Evolutionary conservation across 1,140 invertebrate species (phyloP), one percentile per base, ranked within the genome.

Genomic region (Drosophila sturtevanti): DNA sequence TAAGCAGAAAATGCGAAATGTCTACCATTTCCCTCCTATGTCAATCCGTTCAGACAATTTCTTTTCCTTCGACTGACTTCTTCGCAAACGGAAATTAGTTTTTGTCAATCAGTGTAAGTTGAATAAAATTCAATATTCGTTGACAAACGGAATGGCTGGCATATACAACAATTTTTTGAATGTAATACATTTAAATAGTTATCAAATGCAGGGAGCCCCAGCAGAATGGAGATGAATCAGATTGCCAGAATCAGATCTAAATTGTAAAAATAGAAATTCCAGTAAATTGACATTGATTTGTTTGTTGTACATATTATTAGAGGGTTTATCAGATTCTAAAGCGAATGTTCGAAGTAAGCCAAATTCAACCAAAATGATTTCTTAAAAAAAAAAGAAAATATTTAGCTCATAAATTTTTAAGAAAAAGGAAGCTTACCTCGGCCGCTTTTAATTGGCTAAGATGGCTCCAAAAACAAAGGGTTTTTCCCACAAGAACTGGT

Each of bases 51-150:
- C n/a, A 9, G 27, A 55, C 27, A 31, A 34, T 31, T 16, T 55
- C 14, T 55, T n/a, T n/a, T 27, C n/a, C 5, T 24, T 52, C 21
- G 11, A 51, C 41, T 44, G 18, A 51, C 41, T 44, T 44, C 14
- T 37, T 37, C 6, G 4, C 14, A 44, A 59, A 38, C 73, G 72
- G 73, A 76, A 76, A 76, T 76, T 76, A 76, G 64, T 76, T 76
- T 76, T 76, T 11, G 54, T 61, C 72, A 63, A 69, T 73, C 70
- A 66, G 59, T 56, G 59, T 56, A 60, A 72, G 62, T 72, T 48
- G 16, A 12, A 21, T 21, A 21, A 48, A 48, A 48, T 48, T 11
- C 16, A 48, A 48, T 48, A 48, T 48, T 14, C 6, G 11, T 3
- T 1, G 34, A 35, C 34, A 35, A 48, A 21, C 16, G 4, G 2